Evolutionary conservation across 1,140 invertebrate genomes (phyloP).

Genomic region (Bombus terrestris): DNA sequence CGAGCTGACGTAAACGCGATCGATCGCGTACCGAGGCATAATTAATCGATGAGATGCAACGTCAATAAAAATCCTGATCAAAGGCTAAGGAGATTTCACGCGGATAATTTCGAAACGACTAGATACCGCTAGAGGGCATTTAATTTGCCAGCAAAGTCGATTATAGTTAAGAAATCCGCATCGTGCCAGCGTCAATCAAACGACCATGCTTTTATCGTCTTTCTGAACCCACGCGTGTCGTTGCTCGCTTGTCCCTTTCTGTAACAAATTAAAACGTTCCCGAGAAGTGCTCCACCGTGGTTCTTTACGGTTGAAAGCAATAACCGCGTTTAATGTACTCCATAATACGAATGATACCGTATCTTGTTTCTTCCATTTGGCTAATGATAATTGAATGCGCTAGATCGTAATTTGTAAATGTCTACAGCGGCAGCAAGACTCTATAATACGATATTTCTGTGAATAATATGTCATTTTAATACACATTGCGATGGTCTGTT

Average conservation of each 20-base stretch:
- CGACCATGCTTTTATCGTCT: slow-evolving; percentile 51
- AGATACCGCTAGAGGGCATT: slow-evolving; percentile 30
- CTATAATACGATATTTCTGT: no score
- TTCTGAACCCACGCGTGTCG: slow-evolving; percentile 48
- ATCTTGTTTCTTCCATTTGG: not conserved
- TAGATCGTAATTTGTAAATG: not conserved
- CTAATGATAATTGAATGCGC: not conserved
- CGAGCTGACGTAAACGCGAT: slow-evolving; percentile 50
- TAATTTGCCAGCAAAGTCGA: slow-evolving; percentile 61
- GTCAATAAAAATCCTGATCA: slow-evolving; percentile 17
- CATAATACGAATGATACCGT: not conserved
- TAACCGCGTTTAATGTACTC: not conserved
- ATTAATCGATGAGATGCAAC: slow-evolving; percentile 36
- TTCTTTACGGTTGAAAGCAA: slow-evolving; percentile 6
- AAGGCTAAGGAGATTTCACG: slow-evolving; percentile 7
- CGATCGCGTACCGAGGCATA: slow-evolving; percentile 19
- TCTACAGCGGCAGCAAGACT: not conserved
- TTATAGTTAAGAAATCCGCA: slow-evolving; percentile 56
- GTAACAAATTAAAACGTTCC: slow-evolving; percentile 31
- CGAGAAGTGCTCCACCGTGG: not conserved
- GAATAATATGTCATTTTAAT: no score
- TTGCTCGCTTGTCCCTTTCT: slow-evolving; percentile 21
- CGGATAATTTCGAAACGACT: slow-evolving; percentile 38
- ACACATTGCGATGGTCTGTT: no score
- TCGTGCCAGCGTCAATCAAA: slow-evolving; percentile 45